Percentiles rank a stretch among this genome's conserved stretches.
phyloP scores from a whole-genome alignment of 2,888 invertebrate genomes.

The Tetrapedia diversipes region DNA sequence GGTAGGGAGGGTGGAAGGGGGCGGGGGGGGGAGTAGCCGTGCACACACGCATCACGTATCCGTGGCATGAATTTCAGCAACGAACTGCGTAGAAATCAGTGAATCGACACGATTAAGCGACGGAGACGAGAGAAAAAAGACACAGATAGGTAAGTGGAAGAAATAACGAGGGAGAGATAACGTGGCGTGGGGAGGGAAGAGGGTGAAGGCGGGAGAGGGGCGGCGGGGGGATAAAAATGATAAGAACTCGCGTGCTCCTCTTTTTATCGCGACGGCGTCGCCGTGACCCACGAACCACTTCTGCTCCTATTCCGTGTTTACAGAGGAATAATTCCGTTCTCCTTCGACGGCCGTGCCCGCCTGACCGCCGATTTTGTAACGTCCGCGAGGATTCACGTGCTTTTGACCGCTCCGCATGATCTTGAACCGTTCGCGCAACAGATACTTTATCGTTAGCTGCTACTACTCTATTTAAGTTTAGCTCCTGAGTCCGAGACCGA shows the following conservation, averaged over 20 bases:
- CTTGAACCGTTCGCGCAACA: slow-evolving; percentile 20
- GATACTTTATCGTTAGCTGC: not conserved
- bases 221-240: slow-evolving; percentile 55
- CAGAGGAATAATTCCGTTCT: slow-evolving; percentile 32
- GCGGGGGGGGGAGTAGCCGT: too few species aligned
- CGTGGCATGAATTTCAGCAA: slow-evolving; percentile 52
- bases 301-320: slow-evolving; percentile 47
- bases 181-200: too few species aligned
- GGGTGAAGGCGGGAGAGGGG: too few species aligned
- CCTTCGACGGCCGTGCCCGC: not conserved
- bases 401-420: not conserved
- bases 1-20: too few species aligned
- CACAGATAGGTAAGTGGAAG: slow-evolving; percentile 39
- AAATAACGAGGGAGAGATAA: slow-evolving; percentile 31
- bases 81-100: slow-evolving; percentile 54
- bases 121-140: slow-evolving; percentile 23
- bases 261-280: slow-evolving; percentile 55
- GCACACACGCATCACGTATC: slow-evolving; percentile 58
- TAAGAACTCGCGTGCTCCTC: slow-evolving; percentile 60
- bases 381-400: slow-evolving; percentile 25
- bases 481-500: not conserved
- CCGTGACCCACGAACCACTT: slow-evolving; percentile 57
- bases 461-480: not conserved
- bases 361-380: not conserved
- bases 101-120: slow-evolving; percentile 36